Base-by-base conservation (phyloP, 2,113 vertebrate genomes). In the Megaptera novaeangliae region DNA sequence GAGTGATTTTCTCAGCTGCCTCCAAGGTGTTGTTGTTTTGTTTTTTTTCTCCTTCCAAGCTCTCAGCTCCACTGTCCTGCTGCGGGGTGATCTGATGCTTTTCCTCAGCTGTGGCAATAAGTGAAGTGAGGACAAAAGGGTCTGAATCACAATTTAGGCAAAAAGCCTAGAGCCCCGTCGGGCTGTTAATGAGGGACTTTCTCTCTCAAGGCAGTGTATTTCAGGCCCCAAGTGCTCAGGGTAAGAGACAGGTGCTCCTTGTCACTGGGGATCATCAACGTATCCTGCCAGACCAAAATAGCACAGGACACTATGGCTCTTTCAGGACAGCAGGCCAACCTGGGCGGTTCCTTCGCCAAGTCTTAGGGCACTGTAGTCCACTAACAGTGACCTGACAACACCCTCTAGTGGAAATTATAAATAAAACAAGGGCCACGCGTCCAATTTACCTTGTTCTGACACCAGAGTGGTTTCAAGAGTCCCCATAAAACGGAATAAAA, bases 351-450 rank as follows among this genome's bases (percentile, higher is more conserved):
- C 75, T 83, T 21, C 52, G 10, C 12, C 34, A 59, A 44, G 25
- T 41, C 69, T 36, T 14, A 2, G 44, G 61, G 61, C 63, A 31
- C 44, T 55, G 6, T 20, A 2, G 36, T 88, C 36, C 18, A 72
- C 55, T 31, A 15, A 90, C 89, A 69, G 92, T 88, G 91, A 91
- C 97, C 88, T 39, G 46, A 95, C 71, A 66, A 8, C 81, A 71
- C 98, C 97, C 96, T 95, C 98, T 98, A 97, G 97, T 97, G 98
- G 96, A 96, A 94, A 80, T 61, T 21, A 95, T 31, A 92, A 94
- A 69, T 91, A 95, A 95, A 83, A 88, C 95, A 89, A 75, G 49
- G 55, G 44, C 64, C 11, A 7, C 4, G 25, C 8, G 2, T 17
- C 69, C 6, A 14, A 14, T 64, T 89, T 63, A 41, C 88, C 75